Percentiles rank a stretch among this genome's conserved stretches.
Evolutionary conservation across 2,888 invertebrate species (phyloP).

Genomic region (Sialis fuliginosa): DNA sequence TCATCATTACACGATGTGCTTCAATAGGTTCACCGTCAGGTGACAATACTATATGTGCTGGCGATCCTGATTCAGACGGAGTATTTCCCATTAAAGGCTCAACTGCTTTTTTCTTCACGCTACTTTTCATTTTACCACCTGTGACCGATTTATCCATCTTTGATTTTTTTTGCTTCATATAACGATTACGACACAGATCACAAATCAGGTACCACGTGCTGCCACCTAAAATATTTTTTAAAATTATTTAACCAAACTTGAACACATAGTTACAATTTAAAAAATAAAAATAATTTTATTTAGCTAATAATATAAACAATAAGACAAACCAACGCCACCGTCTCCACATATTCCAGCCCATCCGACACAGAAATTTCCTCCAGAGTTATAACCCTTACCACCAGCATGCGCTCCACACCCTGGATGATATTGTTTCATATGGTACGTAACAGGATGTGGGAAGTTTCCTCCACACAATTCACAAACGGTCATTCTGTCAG

Average conservation of each 20-base stretch:
- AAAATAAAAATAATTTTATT: not conserved
- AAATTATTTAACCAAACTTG: not conserved
- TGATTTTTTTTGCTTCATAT: constrained; percentile 26
- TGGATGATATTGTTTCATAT: constrained; percentile 78
- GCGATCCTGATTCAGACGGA: constrained; percentile 14
- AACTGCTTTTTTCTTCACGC: constrained; percentile 15
- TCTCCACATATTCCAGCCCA: constrained; percentile 84
- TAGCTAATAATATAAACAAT: not conserved
- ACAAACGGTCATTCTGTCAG: constrained; percentile 34
- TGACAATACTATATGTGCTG: constrained; percentile 2
- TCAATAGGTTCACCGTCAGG: constrained; percentile 16
- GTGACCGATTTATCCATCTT: constrained; percentile 16
- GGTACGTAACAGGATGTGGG: constrained; percentile 70
- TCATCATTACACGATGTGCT: constrained; percentile 59
- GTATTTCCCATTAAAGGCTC: constrained; percentile 19
- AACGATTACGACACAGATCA: constrained; percentile 74
- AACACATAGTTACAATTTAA: not conserved
- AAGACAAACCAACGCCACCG: constrained; percentile 48
- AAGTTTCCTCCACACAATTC: constrained; percentile 73
- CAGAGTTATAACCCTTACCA: constrained; percentile 83
- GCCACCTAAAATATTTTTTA: constrained; percentile 23
- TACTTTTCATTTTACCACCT: constrained; percentile 22
- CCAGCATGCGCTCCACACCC: constrained; percentile 78
- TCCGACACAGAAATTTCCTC: constrained; percentile 71
- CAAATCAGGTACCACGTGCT: constrained; percentile 88